Base-by-base conservation (phyloP, 2,888 invertebrate species). In the Campoletis raptor region DNA sequence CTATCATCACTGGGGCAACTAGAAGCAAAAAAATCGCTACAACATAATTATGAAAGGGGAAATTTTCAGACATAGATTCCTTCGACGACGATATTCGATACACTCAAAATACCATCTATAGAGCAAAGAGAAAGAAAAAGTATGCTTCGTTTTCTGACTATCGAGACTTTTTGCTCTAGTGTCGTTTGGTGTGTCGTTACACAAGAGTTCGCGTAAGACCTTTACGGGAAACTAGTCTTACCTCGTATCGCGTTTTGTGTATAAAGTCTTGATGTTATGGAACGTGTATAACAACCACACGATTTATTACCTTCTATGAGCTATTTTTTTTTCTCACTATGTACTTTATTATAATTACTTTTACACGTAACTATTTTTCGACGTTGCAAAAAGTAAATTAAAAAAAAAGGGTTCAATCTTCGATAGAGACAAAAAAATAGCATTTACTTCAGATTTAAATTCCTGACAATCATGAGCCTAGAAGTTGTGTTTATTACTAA, bases 181-280 rank as follows among this genome's bases (percentile, higher is more conserved):
- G 81, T 88, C 54, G 74, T 73, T 81, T 66, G 81, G 52, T 54
- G 42, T 54, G 67, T 87, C 90, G 91, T 92, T 93, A 91, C 92
- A 89, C 91, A 92, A 92, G 92, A 92, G 90, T 91, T 91, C 89
- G 69, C 69, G 90, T 91, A 92, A 90, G 87, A 89, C 93, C 93
- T 92, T 93, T 93, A 92, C 89, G 85, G 93, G 93, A 90, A 93
- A 93, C 93, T 91, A 89, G 93, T 91, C 90, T 89, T 90, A 89
- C 24, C 79, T 85, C 57, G 69, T 36, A 82, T 82, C 69, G 57
- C 67, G 76, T 82, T 82, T 76, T 57, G 82, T 82, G 36, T 67
- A 52, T 69, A 54, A 52, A 69, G 45, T 80, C 21, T 52, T n/a
- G 61, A 64, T 24, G 18, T 61, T 72, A 64, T 73, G 74, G 40